Conservation (phyloP, 2,797 vertebrate genomes). For the Podarcis lilfordi region DNA sequence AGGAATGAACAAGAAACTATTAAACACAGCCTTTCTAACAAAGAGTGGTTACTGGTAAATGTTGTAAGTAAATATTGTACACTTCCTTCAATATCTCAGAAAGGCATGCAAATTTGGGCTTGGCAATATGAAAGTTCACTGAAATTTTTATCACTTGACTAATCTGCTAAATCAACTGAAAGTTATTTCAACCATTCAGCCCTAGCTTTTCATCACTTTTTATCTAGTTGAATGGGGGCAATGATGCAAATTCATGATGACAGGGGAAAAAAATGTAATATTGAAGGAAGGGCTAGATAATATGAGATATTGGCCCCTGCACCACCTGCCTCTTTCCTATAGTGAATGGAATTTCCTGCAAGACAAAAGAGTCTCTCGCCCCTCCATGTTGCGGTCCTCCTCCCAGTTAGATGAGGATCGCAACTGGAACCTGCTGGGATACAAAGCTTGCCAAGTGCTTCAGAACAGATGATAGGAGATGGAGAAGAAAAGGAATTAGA, state of each 20-base stretch:
- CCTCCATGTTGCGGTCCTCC: background rate
- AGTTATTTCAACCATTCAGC: background rate
- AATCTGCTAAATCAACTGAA: background rate
- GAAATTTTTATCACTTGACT: background rate
- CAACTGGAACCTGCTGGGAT: background rate
- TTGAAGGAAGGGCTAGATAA: background rate
- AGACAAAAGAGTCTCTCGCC: background rate
- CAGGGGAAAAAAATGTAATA: background rate
- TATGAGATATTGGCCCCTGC: background rate
- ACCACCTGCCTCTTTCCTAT: background rate
- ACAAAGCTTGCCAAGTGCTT: background rate
- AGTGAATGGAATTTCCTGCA: background rate
- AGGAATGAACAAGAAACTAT: background rate
- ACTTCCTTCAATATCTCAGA: slow-evolving; percentile 25
- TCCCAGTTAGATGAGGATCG: background rate
- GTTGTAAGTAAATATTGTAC: background rate
- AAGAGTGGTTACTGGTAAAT: background rate
- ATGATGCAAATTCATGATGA: background rate
- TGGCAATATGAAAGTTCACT: background rate
- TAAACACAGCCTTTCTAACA: background rate
- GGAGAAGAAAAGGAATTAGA: background rate
- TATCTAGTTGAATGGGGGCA: background rate
- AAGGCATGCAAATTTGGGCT: background rate
- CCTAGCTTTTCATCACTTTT: background rate
- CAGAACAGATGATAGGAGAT: slow-evolving; percentile 2